Percentiles rank a stretch among this genome's conserved stretches.
These are phyloP conservation scores for Lingula anatina DNA, from an alignment of 2,888 invertebrate species.

Conservation along the genomic window DNA sequence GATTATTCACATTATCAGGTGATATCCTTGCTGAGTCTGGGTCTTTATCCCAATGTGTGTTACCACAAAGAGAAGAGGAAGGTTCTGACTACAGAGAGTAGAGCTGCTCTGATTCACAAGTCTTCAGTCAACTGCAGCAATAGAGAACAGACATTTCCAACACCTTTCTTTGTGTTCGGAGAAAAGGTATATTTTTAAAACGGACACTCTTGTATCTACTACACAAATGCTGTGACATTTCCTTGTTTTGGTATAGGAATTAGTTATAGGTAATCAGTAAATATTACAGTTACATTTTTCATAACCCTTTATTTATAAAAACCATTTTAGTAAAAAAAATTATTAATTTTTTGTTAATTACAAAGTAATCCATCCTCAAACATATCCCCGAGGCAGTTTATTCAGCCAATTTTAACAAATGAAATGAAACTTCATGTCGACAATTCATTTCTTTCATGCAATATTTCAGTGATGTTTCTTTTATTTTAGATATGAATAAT, in stretches of 20 bases:
- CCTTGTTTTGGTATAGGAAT: not conserved
- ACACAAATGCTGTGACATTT: too few relatives aligned
- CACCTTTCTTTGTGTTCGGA: slow-evolving; percentile 95
- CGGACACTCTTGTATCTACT: too few relatives aligned
- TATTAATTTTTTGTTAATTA: too few relatives aligned
- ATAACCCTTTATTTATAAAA: not conserved
- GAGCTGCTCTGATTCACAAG: slow-evolving; percentile 91
- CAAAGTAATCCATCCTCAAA: too few relatives aligned
- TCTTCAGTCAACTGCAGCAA: slow-evolving; percentile 77
- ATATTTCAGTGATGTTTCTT: too few relatives aligned
- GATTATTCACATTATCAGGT: too few relatives aligned
- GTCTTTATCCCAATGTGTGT: slow-evolving; percentile 95
- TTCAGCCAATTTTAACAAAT: too few relatives aligned
- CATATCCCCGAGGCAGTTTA: too few relatives aligned
- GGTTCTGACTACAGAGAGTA: slow-evolving; percentile 90
- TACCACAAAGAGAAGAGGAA: slow-evolving; percentile 92
- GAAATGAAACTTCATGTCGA: too few relatives aligned
- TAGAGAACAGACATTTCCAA: slow-evolving; percentile 76
- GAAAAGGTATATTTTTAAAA: slow-evolving; percentile 66
- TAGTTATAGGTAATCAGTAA: too few relatives aligned
- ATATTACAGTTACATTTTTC: not conserved
- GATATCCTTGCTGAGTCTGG: slow-evolving; percentile 79
- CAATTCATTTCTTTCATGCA: too few relatives aligned
- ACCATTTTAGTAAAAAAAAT: too few relatives aligned
- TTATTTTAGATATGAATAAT: not conserved